Percentiles rank a stretch among this genome's conserved stretches.
Conservation (phyloP, 2,888 invertebrate genomes). For the Patella pellucida region DNA sequence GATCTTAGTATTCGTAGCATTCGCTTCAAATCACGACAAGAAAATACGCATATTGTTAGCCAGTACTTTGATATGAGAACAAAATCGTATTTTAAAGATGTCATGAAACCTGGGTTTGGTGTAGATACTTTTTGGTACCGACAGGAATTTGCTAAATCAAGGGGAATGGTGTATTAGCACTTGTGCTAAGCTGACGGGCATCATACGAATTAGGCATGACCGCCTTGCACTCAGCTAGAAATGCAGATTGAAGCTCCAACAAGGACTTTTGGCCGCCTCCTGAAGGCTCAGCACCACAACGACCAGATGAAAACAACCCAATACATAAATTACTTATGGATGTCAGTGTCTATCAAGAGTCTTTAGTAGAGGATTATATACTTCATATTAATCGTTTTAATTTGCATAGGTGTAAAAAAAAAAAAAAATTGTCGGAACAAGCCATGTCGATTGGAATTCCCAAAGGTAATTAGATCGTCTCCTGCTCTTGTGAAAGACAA, state of each 20-base stretch:
- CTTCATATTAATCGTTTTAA: conserved; percentile 35
- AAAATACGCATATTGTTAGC: conserved; percentile 43
- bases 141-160: conserved; percentile 44
- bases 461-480: conserved; percentile 20
- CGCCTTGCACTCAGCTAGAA: conserved; percentile 32
- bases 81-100: conserved; percentile 37
- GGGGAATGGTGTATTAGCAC: conserved; percentile 46
- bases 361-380: conserved; percentile 30
- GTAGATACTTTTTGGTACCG: conserved; percentile 45
- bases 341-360: conserved; percentile 28
- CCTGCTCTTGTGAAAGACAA: conserved; percentile 40
- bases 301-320: conserved; percentile 33
- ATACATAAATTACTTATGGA: conserved; percentile 28
- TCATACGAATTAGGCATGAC: conserved; percentile 32
- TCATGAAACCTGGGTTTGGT: conserved; percentile 43
- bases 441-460: conserved; percentile 43
- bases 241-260: conserved; percentile 26
- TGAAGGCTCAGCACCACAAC: conserved; percentile 30
- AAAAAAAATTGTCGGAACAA: no score
- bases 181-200: conserved; percentile 47
- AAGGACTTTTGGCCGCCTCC: conserved; percentile 35
- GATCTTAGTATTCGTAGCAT: conserved; percentile 27
- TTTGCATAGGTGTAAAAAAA: conserved; percentile 40
- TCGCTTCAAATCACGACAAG: conserved; percentile 36
- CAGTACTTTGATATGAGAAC: conserved; percentile 45